A percentile compares a stretch with the other conserved stretches of the same genome.
phyloP scores from a whole-genome alignment of 2,113 vertebrate species.

The Lathamus discolor region DNA sequence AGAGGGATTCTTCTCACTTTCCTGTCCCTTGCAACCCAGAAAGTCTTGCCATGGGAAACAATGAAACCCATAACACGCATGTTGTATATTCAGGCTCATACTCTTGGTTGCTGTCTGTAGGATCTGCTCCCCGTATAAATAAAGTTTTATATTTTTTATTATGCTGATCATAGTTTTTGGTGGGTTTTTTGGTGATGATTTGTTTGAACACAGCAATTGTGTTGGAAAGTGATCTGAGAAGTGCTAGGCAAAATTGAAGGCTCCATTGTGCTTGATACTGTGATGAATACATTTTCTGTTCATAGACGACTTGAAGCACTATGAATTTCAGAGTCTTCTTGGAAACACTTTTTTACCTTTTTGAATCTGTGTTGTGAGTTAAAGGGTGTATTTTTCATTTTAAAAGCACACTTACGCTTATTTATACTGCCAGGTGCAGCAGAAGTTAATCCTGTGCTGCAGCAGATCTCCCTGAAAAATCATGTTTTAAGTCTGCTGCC shows the following conservation, averaged over 20 bases:
- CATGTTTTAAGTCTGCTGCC: not conserved
- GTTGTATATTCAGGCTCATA: not conserved
- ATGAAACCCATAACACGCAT: not conserved
- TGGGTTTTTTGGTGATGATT: not conserved
- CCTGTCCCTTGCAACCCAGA: not conserved
- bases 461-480: not conserved
- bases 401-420: not conserved
- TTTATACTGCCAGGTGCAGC: not conserved
- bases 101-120: not conserved
- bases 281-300: not conserved
- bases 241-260: not conserved
- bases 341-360: not conserved
- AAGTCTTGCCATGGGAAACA: not conserved
- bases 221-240: not conserved
- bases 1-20: not conserved
- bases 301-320: not conserved
- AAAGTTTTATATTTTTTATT: not conserved
- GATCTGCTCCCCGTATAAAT: not conserved
- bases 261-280: not conserved
- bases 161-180: not conserved
- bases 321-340: not conserved
- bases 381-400: not conserved
- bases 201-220: not conserved
- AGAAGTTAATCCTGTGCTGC: not conserved
- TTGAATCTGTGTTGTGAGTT: not conserved